Conservation (phyloP, 37 sponge, comb jelly and placozoan genomes). For the Oopsacas minuta region DNA sequence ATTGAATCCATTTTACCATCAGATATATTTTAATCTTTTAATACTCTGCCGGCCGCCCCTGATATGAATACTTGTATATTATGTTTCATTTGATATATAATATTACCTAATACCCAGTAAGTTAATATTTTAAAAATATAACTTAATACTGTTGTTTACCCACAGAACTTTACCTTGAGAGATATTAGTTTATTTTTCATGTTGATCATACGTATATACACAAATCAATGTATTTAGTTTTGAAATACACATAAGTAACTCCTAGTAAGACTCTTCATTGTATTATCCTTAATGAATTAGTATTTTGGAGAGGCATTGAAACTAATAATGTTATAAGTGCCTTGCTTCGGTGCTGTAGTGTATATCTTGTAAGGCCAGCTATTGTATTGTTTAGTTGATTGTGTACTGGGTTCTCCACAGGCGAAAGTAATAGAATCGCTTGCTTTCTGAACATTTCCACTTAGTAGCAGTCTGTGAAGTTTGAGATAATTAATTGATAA, state of each 20-base stretch:
- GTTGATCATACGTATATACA: background rate
- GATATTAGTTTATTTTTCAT: background rate
- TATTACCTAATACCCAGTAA: too few species aligned
- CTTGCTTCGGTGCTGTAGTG: conserved; percentile 1
- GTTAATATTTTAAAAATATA: too few species aligned
- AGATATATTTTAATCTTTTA: too few species aligned
- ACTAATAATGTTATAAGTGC: conserved; percentile 3
- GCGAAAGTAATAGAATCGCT: background rate
- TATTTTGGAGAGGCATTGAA: background rate
- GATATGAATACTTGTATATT: too few species aligned
- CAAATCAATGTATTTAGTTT: conserved; percentile 6
- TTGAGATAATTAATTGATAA: background rate
- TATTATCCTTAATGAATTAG: too few species aligned
- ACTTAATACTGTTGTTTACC: background rate
- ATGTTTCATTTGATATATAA: background rate
- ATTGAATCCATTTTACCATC: too few species aligned
- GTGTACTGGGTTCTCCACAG: background rate
- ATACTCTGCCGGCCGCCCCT: too few species aligned
- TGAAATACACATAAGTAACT: too few species aligned
- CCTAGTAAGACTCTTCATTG: too few species aligned
- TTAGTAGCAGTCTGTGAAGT: background rate
- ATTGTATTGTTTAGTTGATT: background rate
- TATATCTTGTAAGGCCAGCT: conserved; percentile 5
- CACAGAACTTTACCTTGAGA: background rate
- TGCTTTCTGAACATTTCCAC: background rate